Base-by-base conservation (phyloP, 1,140 invertebrate species). In the Panulirus ornatus region DNA sequence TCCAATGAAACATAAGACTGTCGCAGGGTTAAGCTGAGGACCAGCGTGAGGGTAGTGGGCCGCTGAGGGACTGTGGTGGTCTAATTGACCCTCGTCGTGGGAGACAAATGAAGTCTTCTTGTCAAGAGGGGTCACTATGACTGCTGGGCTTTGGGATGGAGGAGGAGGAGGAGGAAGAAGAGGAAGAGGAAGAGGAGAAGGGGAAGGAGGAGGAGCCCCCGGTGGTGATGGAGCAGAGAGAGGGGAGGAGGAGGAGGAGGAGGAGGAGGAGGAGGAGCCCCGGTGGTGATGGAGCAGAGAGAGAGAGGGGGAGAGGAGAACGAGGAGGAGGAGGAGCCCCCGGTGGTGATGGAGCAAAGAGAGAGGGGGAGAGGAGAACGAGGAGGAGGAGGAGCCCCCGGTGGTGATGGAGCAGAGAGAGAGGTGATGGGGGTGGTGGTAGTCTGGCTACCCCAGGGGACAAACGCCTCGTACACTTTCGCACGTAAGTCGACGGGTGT, bases 201-300 rank as follows among this genome's bases (percentile, higher is more conserved):
- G 70, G 40, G 70, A 71, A 36, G 40, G 70, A 71, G 70, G 40
- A 36, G 40, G 70, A 73, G 70, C 36, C 34, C n/a, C 22, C n/a
- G 63, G 34, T 22, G 34, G 63, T 27, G 63, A 70, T 22, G 34
- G 63, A 70, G 63, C n/a, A 30, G 34, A 30, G 34, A 30, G 34
- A 30, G 34, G 63, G 34, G 63, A 70, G 63, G 34, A 30, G 34
- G 63, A 70, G 63, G 34, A 30, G 34, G 63, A 70, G 63, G 34
- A 5, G 34, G 63, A 70, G 63, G 34, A 30, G 34, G 22, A n/a
- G 22, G 22, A 22, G 22, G 22, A n/a, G 22, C 6, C 6, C 6
- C 22, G 34, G 63, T 27, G 63, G 34, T 6, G 22, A 30, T 27
- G 63, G 34, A 30, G 34, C 22, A 70, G 63, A 70, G 63, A 70